phyloP scores from a whole-genome alignment of 2,113 vertebrate species.

The Cryptomyrus ogoouensis region DNA sequence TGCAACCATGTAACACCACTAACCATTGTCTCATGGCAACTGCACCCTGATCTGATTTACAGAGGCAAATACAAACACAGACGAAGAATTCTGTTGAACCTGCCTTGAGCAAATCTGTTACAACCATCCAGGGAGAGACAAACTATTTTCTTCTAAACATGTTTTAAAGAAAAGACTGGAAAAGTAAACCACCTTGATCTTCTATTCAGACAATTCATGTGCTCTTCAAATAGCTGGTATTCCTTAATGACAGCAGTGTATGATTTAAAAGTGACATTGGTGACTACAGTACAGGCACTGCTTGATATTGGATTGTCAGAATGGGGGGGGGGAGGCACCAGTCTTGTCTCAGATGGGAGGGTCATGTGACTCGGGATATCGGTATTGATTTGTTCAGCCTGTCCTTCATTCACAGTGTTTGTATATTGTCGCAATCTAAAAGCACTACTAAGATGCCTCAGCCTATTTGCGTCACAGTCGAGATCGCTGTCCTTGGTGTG shows the following conservation, averaged over 20 bases:
- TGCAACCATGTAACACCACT: not conserved
- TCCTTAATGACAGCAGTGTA: not conserved
- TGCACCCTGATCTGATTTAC: not conserved
- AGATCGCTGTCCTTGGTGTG: not conserved
- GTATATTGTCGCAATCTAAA: not conserved
- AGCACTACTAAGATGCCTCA: not conserved
- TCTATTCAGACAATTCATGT: not conserved
- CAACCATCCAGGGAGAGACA: not conserved
- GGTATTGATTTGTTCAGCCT: not conserved
- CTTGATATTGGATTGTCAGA: not conserved
- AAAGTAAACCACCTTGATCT: not conserved
- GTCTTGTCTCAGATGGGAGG: not conserved
- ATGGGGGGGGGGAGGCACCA: not conserved
- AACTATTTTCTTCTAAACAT: not conserved
- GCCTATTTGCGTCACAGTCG: not conserved
- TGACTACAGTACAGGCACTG: not conserved
- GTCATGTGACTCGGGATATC: not conserved
- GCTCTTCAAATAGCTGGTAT: not conserved
- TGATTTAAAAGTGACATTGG: not conserved
- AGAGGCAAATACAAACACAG: not conserved
- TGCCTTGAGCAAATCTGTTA: not conserved
- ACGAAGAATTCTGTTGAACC: not conserved
- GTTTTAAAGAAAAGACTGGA: not conserved
- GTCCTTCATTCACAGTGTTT: not conserved
- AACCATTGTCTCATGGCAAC: not conserved